phyloP scores from a whole-genome alignment of 2,797 vertebrate species.

The Tiaroga cobitis region DNA sequence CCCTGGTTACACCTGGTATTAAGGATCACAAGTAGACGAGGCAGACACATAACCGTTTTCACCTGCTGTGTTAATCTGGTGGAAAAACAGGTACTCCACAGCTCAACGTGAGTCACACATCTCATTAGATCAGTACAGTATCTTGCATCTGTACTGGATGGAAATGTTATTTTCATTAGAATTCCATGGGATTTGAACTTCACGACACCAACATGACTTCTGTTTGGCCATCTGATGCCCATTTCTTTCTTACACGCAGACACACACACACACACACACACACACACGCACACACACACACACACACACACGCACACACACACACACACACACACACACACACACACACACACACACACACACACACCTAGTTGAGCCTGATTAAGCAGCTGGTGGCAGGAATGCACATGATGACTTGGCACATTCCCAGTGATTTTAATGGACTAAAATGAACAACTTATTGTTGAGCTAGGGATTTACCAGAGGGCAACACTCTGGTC shows the following conservation, averaged over 20 bases:
- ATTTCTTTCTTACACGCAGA: not conserved
- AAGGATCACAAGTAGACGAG: not conserved
- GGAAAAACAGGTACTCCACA: not conserved
- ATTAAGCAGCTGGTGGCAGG: slow-evolving; percentile 49
- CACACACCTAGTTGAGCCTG: slow-evolving; percentile 8
- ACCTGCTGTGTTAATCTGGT: not conserved
- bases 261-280: not conserved
- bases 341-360: slow-evolving; percentile 9
- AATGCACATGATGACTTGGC: slow-evolving; percentile 57
- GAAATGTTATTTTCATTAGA: slow-evolving; percentile 1
- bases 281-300: not conserved
- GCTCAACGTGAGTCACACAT: not conserved
- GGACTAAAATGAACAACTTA: slow-evolving; percentile 54
- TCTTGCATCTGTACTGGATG: not conserved
- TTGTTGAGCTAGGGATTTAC: slow-evolving; percentile 29
- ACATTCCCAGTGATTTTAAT: slow-evolving; percentile 52
- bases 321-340: slow-evolving; percentile 10
- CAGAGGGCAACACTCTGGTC: slow-evolving; percentile 4
- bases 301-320: slow-evolving; percentile 1
- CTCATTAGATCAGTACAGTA: not conserved
- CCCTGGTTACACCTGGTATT: no score
- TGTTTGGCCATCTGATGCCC: slow-evolving; percentile 20
- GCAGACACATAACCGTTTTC: not conserved
- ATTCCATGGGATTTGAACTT: slow-evolving; percentile 4
- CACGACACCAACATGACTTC: slow-evolving; percentile 24